Percentiles rank a stretch among this genome's conserved stretches.
Evolutionary conservation across 2,888 invertebrate genomes (phyloP).

Genomic region (Hypomecis atomaria): DNA sequence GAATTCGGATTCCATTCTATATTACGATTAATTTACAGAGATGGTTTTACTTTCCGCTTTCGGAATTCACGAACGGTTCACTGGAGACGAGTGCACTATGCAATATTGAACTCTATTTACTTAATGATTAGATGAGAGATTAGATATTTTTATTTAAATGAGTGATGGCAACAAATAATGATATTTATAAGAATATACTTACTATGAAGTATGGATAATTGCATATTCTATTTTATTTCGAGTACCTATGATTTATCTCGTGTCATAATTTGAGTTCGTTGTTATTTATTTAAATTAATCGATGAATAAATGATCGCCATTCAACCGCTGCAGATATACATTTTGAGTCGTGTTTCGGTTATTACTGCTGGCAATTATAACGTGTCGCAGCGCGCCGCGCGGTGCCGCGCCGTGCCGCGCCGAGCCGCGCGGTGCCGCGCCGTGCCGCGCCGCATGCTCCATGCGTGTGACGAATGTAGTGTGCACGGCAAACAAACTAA

Average conservation of each 20-base stretch:
- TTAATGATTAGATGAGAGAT: constrained; percentile 77
- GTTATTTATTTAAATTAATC: constrained; percentile 80
- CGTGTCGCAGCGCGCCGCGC: constrained; percentile 24
- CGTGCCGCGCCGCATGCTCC: constrained; percentile 29
- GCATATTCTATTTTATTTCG: constrained; percentile 78
- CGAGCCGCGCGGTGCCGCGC: constrained; percentile 21
- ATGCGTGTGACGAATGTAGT: constrained; percentile 39
- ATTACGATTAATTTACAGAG: constrained; percentile 2
- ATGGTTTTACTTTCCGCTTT: constrained; percentile 18
- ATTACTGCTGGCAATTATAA: constrained; percentile 49
- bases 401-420: constrained; percentile 24
- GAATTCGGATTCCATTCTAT: constrained; percentile 22
- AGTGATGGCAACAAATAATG: constrained; percentile 80
- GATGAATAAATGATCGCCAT: constrained; percentile 68
- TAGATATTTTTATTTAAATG: constrained; percentile 82
- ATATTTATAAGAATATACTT: constrained; percentile 81
- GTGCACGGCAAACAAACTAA: constrained; percentile 45
- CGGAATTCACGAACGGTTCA: constrained; percentile 30
- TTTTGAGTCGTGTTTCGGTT: constrained; percentile 45
- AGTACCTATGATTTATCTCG: constrained; percentile 72
- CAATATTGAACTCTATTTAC: constrained; percentile 79
- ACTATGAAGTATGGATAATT: constrained; percentile 70
- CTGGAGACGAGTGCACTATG: constrained; percentile 62
- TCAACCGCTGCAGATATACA: constrained; percentile 52
- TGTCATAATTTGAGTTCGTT: constrained; percentile 81